Evolutionary conservation across 2,113 vertebrate species (phyloP).

Genomic region (Noctilio leporinus): DNA sequence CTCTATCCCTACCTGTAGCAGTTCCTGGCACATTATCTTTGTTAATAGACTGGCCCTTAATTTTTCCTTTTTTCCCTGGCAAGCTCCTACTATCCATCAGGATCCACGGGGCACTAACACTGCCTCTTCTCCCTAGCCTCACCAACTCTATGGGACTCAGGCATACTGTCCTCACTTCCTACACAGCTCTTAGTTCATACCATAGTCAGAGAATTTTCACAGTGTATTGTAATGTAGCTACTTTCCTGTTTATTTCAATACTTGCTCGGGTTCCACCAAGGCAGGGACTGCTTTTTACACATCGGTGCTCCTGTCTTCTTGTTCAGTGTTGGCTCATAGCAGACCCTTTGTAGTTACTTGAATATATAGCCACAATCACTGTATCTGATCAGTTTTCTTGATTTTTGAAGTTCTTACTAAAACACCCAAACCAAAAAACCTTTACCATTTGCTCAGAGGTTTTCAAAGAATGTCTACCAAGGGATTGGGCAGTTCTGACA

Average conservation of each 20-base stretch:
- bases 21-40: not conserved
- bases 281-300: not conserved
- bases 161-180: not conserved
- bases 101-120: not conserved
- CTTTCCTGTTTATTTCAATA: not conserved
- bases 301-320: not conserved
- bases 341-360: not conserved
- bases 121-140: not conserved
- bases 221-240: not conserved
- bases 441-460: not conserved
- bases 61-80: not conserved
- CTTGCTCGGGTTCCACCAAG: not conserved
- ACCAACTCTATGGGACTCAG: not conserved
- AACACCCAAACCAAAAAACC: not conserved
- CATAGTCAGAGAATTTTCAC: not conserved
- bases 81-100: not conserved
- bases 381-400: not conserved
- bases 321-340: not conserved
- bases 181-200: not conserved
- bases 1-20: not conserved
- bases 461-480: conserved; percentile 25
- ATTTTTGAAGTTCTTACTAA: not conserved
- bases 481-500: not conserved
- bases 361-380: not conserved
- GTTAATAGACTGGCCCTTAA: not conserved